Percentiles rank a stretch among this genome's conserved stretches.
phyloP scores from a whole-genome alignment of 2,113 vertebrate genomes.

The Isurus oxyrinchus region DNA sequence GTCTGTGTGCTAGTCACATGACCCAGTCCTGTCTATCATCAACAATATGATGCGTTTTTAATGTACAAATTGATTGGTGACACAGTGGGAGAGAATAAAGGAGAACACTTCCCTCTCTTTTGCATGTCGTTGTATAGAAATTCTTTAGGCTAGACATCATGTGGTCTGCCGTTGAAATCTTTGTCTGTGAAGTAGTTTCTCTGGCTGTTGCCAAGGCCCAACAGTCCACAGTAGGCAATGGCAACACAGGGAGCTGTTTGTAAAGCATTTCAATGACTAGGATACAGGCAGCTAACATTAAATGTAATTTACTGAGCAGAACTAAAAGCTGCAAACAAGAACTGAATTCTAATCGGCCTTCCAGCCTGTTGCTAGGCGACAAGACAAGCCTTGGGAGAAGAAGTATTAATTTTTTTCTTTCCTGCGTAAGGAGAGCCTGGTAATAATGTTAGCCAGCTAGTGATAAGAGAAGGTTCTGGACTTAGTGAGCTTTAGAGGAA shows the following conservation, averaged over 20 bases:
- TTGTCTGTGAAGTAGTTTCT: constrained; percentile 41
- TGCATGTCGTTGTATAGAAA: constrained; percentile 38
- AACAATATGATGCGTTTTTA: not conserved
- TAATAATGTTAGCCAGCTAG: constrained; percentile 62
- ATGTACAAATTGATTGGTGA: constrained; percentile 39
- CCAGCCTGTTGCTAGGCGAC: constrained; percentile 64
- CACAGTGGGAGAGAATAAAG: constrained; percentile 34
- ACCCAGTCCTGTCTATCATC: not conserved
- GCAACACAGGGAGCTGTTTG: constrained; percentile 55
- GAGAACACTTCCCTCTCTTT: constrained; percentile 30
- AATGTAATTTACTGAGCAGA: constrained; percentile 73
- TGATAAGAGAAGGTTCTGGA: constrained; percentile 53
- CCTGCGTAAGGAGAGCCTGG: constrained; percentile 52
- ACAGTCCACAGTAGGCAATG: constrained; percentile 42
- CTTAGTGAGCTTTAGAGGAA: constrained; percentile 58
- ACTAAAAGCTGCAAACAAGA: constrained; percentile 78
- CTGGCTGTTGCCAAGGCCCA: constrained; percentile 40
- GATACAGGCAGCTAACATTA: constrained; percentile 58
- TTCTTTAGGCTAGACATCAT: constrained; percentile 41
- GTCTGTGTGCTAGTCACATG: not conserved
- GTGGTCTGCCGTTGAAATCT: constrained; percentile 31
- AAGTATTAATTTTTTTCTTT: constrained; percentile 41
- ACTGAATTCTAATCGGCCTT: constrained; percentile 72
- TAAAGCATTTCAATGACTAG: constrained; percentile 51
- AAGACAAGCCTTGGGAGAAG: constrained; percentile 55